A percentile compares a stretch with the other conserved stretches of the same genome.
Evolutionary conservation across 2,113 vertebrate species (phyloP).

Genomic region (Semicossyphus pulcher): DNA sequence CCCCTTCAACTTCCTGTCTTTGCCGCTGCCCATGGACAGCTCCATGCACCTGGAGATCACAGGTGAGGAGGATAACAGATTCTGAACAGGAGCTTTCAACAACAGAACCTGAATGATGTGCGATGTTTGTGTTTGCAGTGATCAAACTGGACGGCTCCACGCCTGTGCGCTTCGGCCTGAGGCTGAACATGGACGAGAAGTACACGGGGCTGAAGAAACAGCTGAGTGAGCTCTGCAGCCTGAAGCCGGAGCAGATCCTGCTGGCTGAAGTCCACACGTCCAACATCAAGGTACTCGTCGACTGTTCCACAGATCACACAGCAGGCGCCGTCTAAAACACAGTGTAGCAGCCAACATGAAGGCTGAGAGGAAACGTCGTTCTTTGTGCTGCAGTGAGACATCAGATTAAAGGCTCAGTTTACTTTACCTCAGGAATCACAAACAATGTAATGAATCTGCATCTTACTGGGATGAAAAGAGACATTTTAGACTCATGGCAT

Average conservation of each 20-base stretch:
- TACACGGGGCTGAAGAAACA: constrained; percentile 97
- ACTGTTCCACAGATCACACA: too few species aligned
- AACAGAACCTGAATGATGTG: not conserved
- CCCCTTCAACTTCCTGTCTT: constrained; percentile 98
- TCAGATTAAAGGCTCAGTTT: too few species aligned
- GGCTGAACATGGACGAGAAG: constrained; percentile 98
- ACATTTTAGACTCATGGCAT: too few species aligned
- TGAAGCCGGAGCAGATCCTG: constrained; percentile 97
- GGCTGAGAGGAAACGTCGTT: too few species aligned
- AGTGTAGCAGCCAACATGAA: too few species aligned
- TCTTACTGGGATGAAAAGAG: too few species aligned
- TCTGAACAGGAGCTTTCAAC: not conserved
- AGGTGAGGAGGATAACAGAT: constrained; percentile 78
- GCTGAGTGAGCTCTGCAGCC: constrained; percentile 92
- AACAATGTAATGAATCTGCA: too few species aligned
- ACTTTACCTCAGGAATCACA: too few species aligned
- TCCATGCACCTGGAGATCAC: constrained; percentile 99
- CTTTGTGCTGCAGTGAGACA: too few species aligned
- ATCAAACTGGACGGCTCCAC: constrained; percentile 97
- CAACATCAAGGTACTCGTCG: constrained; percentile 89
- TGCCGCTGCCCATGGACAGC: constrained; percentile 99
- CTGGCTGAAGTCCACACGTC: constrained; percentile 95
- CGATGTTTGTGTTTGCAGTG: constrained; percentile 78
- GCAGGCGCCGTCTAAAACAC: too few species aligned
- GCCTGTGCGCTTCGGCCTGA: constrained; percentile 92